Evolutionary conservation across 1,140 invertebrate species (phyloP).

Genomic region (Drosophila gunungcola): DNA sequence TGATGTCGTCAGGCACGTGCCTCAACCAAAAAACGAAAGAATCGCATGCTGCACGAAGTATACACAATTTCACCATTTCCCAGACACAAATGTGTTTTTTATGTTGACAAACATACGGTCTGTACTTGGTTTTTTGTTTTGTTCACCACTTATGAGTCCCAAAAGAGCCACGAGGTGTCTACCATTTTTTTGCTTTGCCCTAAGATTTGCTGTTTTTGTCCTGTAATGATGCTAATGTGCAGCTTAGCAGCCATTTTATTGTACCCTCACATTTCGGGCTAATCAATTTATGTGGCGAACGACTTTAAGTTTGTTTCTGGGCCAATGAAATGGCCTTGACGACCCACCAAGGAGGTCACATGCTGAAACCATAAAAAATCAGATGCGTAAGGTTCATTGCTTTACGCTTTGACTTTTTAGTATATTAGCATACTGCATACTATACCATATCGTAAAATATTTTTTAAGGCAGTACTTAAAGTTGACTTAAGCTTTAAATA

Average conservation of each 20-base stretch:
- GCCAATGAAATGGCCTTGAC: conserved; percentile 12
- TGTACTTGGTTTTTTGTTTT: conserved; percentile 20
- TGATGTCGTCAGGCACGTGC: conserved; percentile 20
- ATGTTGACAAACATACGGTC: conserved; percentile 56
- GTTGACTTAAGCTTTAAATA: neutral
- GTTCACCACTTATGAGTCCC: conserved; percentile 27
- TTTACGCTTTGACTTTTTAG: neutral
- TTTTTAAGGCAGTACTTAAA: neutral
- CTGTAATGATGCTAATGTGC: conserved; percentile 61
- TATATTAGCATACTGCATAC: conserved; percentile 5
- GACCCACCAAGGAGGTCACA: conserved; percentile 21
- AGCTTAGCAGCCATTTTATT: conserved; percentile 61
- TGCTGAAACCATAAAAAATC: conserved; percentile 25
- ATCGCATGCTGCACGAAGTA: conserved; percentile 21
- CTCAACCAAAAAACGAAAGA: conserved; percentile 13
- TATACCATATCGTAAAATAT: conserved; percentile 1
- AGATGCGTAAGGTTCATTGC: conserved; percentile 3
- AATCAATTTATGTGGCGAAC: conserved; percentile 60
- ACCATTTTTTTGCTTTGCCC: conserved; percentile 25
- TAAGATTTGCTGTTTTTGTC: conserved; percentile 37
- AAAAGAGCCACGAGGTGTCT: conserved; percentile 46
- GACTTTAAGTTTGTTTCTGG: conserved; percentile 29
- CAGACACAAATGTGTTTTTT: conserved; percentile 75
- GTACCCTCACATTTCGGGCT: conserved; percentile 36
- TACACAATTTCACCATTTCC: conserved; percentile 56